Evolutionary conservation across 2,888 invertebrate genomes (phyloP), one percentile per base, ranked within the genome.

Genomic region (Metellina segmentata): DNA sequence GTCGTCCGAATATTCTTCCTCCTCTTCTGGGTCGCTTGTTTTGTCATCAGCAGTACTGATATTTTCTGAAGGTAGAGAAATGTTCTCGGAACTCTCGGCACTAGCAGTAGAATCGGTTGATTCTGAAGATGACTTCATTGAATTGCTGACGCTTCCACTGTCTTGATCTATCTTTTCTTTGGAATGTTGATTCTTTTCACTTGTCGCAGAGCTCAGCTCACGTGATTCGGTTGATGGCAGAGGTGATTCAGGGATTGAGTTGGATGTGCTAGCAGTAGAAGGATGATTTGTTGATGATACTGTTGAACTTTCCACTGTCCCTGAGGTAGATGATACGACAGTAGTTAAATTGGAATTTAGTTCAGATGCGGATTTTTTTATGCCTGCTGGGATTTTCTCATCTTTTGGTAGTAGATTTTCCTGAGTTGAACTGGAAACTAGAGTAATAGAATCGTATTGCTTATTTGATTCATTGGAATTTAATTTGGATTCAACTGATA

Each of bases 1-100:
- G n/a, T 51, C 13, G 48, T 71, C 71, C 0, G 83, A 85, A 34
- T n/a, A 81, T 0, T 81, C 74, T 52, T 19, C 20, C 52, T 79
- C 79, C 13, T 78, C 70, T 8, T 78, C 86, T 51, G 34, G 34
- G 5, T 61, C 61, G 16, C 61, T 61, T 61, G 11, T 61, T 61
- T 16, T 61, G 61, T 61, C 13, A 9, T 9, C 16, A 34, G 34
- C 1, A 34, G 4, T 34, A 4, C 34, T 34, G 1, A 34, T 34
- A 4, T 7, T 11, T 61, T 61, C 61, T 9, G 61, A 61, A 61
- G 9, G 16, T 16, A 9, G 61, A 9, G 61, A 16, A 11, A 16
- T 61, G 61, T 61, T 16, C 61, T 61, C 61, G 9, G 61, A 5
- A 16, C 13, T 61, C 13, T 61, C 16, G 6, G 61, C 5, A 61